These are phyloP conservation scores for Chaetops frenatus DNA, from an alignment of 2,113 vertebrate species.

Conservation along the genomic window DNA sequence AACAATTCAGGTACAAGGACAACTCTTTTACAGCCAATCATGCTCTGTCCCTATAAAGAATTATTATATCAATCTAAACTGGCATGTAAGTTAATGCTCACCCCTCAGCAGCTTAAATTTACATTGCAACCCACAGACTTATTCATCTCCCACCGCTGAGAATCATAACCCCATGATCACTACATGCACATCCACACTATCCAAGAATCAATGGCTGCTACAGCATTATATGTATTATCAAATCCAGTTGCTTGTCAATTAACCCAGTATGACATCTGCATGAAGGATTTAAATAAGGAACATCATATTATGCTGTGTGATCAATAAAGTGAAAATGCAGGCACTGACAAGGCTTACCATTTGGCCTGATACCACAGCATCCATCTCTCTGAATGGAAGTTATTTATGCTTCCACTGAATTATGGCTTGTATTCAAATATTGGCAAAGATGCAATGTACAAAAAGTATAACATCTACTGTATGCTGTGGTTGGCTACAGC, in stretches of 20 bases:
- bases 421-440: neutral
- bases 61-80: constrained; percentile 55
- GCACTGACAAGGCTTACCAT: constrained; percentile 36
- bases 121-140: constrained; percentile 32
- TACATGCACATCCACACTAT: neutral
- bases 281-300: constrained; percentile 68
- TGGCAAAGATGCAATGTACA: neutral
- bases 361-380: constrained; percentile 31
- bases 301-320: constrained; percentile 47
- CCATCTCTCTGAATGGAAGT: constrained; percentile 10
- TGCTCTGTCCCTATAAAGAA: constrained; percentile 31
- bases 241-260: constrained; percentile 69
- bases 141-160: neutral
- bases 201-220: constrained; percentile 50
- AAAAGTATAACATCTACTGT: constrained; percentile 8
- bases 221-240: constrained; percentile 42
- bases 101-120: constrained; percentile 38
- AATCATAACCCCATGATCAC: constrained; percentile 17
- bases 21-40: constrained; percentile 43
- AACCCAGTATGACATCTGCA: constrained; percentile 58
- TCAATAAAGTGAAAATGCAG: constrained; percentile 59
- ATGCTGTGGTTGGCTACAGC: neutral
- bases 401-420: constrained; percentile 17
- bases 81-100: constrained; percentile 44
- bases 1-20: constrained; percentile 64